These are phyloP conservation scores for Lepus townsendii DNA, from an alignment of 2,797 vertebrate species.

Conservation along the genomic window DNA sequence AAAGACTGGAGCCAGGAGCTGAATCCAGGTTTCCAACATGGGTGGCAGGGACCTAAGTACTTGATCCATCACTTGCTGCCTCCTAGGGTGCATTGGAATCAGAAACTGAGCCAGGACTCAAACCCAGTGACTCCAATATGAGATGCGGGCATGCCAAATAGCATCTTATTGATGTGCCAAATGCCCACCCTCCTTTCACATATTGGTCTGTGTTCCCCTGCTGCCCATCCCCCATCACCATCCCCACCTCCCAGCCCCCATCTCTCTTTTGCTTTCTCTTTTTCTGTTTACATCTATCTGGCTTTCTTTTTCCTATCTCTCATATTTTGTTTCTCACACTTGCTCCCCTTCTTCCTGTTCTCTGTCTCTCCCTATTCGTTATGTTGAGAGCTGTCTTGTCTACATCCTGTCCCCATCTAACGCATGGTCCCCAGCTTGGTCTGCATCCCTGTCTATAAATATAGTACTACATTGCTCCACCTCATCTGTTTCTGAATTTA, in stretches of 20 bases:
- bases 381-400: neutral
- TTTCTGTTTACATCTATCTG: constrained; percentile 38
- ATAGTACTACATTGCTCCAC: neutral
- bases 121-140: too few species aligned
- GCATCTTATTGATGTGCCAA: too few species aligned
- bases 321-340: constrained; percentile 1
- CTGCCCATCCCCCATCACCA: neutral
- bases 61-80: too few species aligned
- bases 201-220: neutral
- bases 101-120: too few species aligned
- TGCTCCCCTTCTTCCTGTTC: constrained; percentile 35
- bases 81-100: too few species aligned
- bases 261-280: constrained; percentile 48
- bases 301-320: constrained; percentile 20
- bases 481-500: constrained; percentile 56
- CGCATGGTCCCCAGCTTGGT: constrained; percentile 30
- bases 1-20: too few species aligned
- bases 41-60: too few species aligned
- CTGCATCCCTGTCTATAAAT: neutral
- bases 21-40: too few species aligned
- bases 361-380: neutral
- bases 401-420: constrained; percentile 22
- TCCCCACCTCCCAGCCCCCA: neutral
- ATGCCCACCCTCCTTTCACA: too few species aligned
- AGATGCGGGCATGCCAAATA: too few species aligned